Evolutionary conservation across 2,113 vertebrate species (phyloP), one percentile per base, ranked within the genome.

Genomic region (Cheirogaleus medius): DNA sequence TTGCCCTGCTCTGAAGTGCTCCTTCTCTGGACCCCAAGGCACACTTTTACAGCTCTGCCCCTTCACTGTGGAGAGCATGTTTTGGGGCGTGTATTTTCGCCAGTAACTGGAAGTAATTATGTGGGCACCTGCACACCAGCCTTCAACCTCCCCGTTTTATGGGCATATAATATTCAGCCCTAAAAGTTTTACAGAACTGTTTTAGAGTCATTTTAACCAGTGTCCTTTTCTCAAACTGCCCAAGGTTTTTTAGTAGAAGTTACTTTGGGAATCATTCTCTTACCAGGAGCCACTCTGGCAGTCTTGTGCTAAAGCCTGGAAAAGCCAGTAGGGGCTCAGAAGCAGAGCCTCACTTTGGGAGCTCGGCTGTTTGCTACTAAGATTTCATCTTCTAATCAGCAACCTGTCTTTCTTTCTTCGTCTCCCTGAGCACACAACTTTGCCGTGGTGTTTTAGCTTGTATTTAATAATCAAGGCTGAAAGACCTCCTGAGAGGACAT

Each of bases 51-150:
- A 93, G 91, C 92, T 97, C 78, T 93, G 56, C 13, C 60, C 18
- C 78, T 97, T 94, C 64, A 3, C 86, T 91, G 94, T 97, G 92
- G 25, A 96, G 87, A 97, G 94, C 34, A 73, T 92, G 17, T 66
- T 95, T 1, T 1, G 60, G 39, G 14, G 86, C 97, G 11, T 37
- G 8, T 96, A 96, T 96, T 71, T 98, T 94, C 97, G 20, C 83
- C 91, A 97, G 97, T 95, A 90, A 93, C 98, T 98, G 97, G 97
- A 98, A 98, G 97, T 98, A 96, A 98, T 98, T 97, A 97, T 56
- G 23, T 11, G 92, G 97, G 97, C 97, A 98, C 98, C 98, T 98
- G 98, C 95, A 87, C 56, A 85, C 76, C 92, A 97, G 96, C 95
- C 77, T 54, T 96, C 95, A 96, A 94, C 78, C 95, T 98, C 96